These are phyloP conservation scores for Poeciliopsis presidionis DNA, from an alignment of 2,797 vertebrate genomes.

Conservation along the genomic window DNA sequence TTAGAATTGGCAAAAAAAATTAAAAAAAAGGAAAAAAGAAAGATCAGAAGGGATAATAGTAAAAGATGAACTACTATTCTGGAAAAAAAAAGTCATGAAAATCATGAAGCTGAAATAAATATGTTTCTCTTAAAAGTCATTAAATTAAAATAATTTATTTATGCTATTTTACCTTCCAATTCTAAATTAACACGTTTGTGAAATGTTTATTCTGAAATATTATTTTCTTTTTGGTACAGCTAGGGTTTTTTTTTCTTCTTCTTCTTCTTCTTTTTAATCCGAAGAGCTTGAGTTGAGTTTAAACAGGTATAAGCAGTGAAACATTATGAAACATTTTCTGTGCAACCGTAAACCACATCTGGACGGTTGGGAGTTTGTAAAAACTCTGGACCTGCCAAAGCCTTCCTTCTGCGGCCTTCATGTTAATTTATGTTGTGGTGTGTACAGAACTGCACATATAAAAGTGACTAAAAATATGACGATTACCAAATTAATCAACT, in stretches of 20 bases:
- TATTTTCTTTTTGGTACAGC: background rate
- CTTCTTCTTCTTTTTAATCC: background rate
- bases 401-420: constrained; percentile 61
- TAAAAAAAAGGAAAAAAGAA: background rate
- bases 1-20: background rate
- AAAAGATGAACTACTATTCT: background rate
- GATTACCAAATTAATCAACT: background rate
- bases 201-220: background rate
- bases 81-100: background rate
- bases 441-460: no score
- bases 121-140: background rate
- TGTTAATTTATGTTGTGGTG: constrained; percentile 62
- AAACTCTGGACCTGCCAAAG: constrained; percentile 60
- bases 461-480: background rate
- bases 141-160: background rate
- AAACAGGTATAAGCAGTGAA: constrained; percentile 50
- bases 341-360: constrained; percentile 63
- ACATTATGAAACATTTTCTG: constrained; percentile 45
- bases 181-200: background rate
- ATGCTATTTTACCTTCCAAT: background rate
- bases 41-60: background rate
- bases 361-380: constrained; percentile 64
- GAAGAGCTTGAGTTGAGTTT: background rate
- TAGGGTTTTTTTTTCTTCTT: background rate
- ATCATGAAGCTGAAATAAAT: background rate